Conservation (phyloP, 2,888 invertebrate genomes). For the Drosophila nigricruria region DNA sequence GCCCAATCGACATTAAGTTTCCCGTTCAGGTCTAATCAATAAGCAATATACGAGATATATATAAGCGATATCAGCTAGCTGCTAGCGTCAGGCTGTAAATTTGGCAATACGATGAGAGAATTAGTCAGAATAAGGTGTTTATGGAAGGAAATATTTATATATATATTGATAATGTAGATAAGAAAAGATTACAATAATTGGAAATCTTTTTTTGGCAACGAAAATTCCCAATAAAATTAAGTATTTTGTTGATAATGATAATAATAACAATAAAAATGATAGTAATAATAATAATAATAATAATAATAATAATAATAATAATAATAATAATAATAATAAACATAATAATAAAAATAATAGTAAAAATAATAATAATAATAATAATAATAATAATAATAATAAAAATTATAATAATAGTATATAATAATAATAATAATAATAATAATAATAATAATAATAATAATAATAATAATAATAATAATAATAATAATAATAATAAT, state of each 20-base stretch:
- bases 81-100: slow-evolving; percentile 1
- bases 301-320: too few relatives aligned
- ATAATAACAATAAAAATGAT: background rate
- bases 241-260: background rate
- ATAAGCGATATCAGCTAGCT: slow-evolving; percentile 39
- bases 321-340: too few relatives aligned
- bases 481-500: too few relatives aligned
- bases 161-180: background rate
- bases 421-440: background rate
- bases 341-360: too few relatives aligned
- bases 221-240: background rate
- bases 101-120: background rate
- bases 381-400: too few relatives aligned
- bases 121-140: slow-evolving; percentile 19
- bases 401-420: background rate
- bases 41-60: slow-evolving; percentile 18
- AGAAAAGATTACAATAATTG: background rate
- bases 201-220: too few relatives aligned
- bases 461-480: too few relatives aligned
- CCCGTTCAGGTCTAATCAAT: slow-evolving; percentile 31
- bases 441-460: too few relatives aligned
- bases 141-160: background rate
- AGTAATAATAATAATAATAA: too few relatives aligned
- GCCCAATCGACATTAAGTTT: background rate
- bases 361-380: too few relatives aligned